Evolutionary conservation across 2,888 invertebrate species (phyloP), one percentile per base, ranked within the genome.

Genomic region (Ectobius pallidus): DNA sequence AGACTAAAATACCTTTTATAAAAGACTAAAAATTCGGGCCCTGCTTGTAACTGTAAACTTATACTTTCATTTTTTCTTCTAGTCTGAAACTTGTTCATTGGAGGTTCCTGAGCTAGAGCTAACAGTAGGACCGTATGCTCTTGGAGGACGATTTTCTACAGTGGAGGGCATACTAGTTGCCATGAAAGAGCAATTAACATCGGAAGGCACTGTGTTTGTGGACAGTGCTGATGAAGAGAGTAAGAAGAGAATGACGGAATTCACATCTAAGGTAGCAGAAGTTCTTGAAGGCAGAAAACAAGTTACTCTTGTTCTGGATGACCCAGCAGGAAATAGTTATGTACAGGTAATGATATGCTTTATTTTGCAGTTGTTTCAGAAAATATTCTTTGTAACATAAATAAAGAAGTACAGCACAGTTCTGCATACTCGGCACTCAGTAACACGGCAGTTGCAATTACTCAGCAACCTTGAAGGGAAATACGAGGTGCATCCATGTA

Each of bases 261-360:
- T 97, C 82, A 82, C 93, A 20, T 80, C 82, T 0, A 86, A 90
- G 77, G 84, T 97, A 70, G 87, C 92, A 58, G 84, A 89, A 69
- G 88, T 95, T 14, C 81, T 94, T 22, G 83, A 86, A 0, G 87
- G 92, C 1, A 83, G 89, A 77, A 82, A 83, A 11, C 78, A 85
- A 3, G 86, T 93, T 0, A 96, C 96, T 0, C 77, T 99, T 1
- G 82, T 98, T 2, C 84, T 99, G 76, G 96, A 99, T 82, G 99
- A 99, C 85, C 97, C 99, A 1, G 95, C 98, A 9, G 99, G 99
- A 0, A 99, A 99, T 84, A 97, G 97, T 76, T 99, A 97, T 81
- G 87, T 99, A 55, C 95, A 96, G 85, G 88, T 87, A 78, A 74
- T 62, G 70, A 20, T 18, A n/a, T n/a, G n/a, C n/a, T n/a, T n/a